Percentiles rank a stretch among this genome's conserved stretches.
Conservation (phyloP, 2,113 vertebrate species). For the Axis porcinus region DNA sequence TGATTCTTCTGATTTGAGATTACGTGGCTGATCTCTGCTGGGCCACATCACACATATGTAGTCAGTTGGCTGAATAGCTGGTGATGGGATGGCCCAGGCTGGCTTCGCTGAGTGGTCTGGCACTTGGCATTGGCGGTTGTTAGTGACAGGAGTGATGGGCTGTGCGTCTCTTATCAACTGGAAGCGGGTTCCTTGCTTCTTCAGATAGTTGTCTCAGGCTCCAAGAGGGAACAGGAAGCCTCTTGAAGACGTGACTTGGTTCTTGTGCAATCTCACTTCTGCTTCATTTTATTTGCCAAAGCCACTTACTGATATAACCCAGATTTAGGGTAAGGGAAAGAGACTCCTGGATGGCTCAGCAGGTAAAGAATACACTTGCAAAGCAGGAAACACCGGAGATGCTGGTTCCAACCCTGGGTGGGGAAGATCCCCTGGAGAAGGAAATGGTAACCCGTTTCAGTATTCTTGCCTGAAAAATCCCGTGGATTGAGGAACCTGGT, state of each 20-base stretch:
- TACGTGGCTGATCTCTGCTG: neutral
- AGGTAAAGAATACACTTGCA: neutral
- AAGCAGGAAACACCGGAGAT: neutral
- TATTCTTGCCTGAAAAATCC: neutral
- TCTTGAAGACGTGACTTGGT: neutral
- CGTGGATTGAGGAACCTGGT: neutral
- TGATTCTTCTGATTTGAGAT: neutral
- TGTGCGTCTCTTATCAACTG: neutral
- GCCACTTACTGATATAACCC: neutral
- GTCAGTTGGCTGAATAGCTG: too few species aligned
- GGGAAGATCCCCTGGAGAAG: neutral
- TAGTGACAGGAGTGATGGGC: neutral
- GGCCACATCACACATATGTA: neutral
- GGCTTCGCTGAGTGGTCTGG: neutral
- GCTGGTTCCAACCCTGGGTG: neutral
- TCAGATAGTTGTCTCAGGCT: neutral
- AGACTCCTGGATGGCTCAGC: neutral
- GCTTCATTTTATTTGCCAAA: neutral
- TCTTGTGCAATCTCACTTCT: neutral
- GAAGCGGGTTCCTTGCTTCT: neutral
- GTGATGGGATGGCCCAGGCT: neutral
- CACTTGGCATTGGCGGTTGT: neutral
- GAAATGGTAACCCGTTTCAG: neutral
- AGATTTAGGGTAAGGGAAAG: neutral
- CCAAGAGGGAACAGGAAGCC: neutral